Evolutionary conservation across 2,888 invertebrate species (phyloP).

Genomic region (Carterocephalus palaemon): DNA sequence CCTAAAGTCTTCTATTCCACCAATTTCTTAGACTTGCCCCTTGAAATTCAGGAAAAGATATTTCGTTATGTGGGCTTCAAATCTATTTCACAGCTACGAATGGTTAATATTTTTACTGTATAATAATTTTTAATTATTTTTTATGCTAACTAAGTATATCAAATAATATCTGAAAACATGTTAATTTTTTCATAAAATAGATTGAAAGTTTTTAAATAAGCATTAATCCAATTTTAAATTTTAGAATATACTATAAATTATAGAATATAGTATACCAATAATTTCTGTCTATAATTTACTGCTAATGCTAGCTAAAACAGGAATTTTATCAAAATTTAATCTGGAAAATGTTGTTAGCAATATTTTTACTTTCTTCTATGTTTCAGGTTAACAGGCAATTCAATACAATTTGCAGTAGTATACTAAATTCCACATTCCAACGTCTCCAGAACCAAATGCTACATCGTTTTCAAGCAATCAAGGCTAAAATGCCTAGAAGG

Average conservation of each 20-base stretch:
- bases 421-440: conserved; percentile 91
- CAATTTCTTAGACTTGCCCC: conserved; percentile 84
- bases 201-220: too few relatives aligned
- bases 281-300: too few relatives aligned
- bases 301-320: too few relatives aligned
- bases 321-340: too few relatives aligned
- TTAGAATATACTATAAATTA: too few relatives aligned
- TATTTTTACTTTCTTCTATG: too few relatives aligned
- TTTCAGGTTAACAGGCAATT: conserved; percentile 88
- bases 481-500: conserved; percentile 93
- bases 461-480: conserved; percentile 90
- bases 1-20: conserved; percentile 53
- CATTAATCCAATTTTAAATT: too few relatives aligned
- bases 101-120: conserved; percentile 80
- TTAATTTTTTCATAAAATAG: too few relatives aligned
- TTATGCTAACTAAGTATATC: too few relatives aligned
- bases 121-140: conserved; percentile 16
- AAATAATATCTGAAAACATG: too few relatives aligned
- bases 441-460: conserved; percentile 91
- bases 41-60: conserved; percentile 89
- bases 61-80: conserved; percentile 86
- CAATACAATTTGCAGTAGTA: conserved; percentile 87
- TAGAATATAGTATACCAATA: too few relatives aligned
- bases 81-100: conserved; percentile 86
- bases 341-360: too few relatives aligned